Percentiles rank a stretch among this genome's conserved stretches.
These are phyloP conservation scores for Cygnus atratus DNA, from an alignment of 2,113 vertebrate genomes.

Conservation along the genomic window DNA sequence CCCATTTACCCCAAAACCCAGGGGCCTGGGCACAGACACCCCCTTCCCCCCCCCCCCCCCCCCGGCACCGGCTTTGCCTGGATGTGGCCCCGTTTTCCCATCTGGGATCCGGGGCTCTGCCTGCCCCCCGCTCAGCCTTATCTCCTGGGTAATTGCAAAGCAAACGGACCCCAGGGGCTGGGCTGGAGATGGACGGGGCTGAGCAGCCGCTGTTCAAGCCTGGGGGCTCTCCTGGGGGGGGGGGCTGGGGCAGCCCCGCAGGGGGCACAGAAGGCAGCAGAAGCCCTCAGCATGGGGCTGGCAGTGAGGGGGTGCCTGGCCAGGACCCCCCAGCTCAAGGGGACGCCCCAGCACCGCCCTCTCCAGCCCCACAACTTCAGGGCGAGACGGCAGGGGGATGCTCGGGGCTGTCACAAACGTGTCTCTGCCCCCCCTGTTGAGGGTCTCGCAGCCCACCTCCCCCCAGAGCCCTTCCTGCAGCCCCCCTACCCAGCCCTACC, in stretches of 20 bases:
- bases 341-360: no score
- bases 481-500: background rate
- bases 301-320: accelerated
- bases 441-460: background rate
- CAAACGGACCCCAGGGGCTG: background rate
- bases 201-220: no score
- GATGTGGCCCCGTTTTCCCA: accelerated
- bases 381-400: background rate
- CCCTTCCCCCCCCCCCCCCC: no score
- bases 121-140: background rate
- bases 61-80: no score
- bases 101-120: background rate
- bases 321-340: background rate
- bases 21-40: no score
- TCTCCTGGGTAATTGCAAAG: background rate
- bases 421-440: background rate
- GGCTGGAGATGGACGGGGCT: background rate
- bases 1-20: background rate
- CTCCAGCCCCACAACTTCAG: background rate
- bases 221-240: background rate
- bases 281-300: background rate
- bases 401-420: background rate
- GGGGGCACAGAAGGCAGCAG: background rate
- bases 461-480: background rate
- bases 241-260: background rate